Percentiles rank a stretch among this genome's conserved stretches.
phyloP scores from a whole-genome alignment of 2,797 vertebrate genomes.

The Lepus townsendii region DNA sequence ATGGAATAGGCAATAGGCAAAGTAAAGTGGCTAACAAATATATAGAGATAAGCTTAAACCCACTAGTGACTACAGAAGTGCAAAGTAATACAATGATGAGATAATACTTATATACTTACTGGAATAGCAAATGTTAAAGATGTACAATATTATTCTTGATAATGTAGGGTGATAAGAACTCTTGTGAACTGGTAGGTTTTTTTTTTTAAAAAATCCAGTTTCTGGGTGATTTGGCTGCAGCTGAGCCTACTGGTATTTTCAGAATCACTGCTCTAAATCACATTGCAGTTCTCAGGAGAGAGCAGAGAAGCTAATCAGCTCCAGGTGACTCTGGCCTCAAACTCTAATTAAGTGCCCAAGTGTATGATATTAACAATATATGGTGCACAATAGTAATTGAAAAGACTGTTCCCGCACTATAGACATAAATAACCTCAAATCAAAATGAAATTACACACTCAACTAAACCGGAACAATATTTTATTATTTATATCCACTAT shows the following conservation, averaged over 20 bases:
- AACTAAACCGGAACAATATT: constrained; percentile 21
- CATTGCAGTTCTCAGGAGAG: constrained; percentile 33
- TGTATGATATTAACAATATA: constrained; percentile 63
- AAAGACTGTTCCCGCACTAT: constrained; percentile 59
- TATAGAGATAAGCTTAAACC: background rate
- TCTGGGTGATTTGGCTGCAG: background rate
- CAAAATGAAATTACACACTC: constrained; percentile 53
- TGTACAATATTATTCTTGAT: background rate
- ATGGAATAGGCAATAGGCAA: background rate
- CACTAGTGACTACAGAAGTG: background rate
- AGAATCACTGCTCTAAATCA: constrained; percentile 38
- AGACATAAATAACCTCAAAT: constrained; percentile 68
- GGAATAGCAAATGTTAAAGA: background rate
- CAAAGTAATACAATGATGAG: background rate
- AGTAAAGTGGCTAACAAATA: background rate
- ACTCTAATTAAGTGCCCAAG: constrained; percentile 61
- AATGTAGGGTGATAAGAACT: background rate
- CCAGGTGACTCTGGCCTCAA: constrained; percentile 23
- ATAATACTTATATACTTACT: background rate
- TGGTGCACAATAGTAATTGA: constrained; percentile 62
- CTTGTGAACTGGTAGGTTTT: background rate
- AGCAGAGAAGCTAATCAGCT: constrained; percentile 50
- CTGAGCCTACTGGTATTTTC: background rate
- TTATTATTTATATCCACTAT: background rate
- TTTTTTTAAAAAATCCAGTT: background rate